A percentile compares a stretch with the other conserved stretches of the same genome.
Conservation (phyloP, 2,797 vertebrate genomes). For the Xiphophorus birchmanni region DNA sequence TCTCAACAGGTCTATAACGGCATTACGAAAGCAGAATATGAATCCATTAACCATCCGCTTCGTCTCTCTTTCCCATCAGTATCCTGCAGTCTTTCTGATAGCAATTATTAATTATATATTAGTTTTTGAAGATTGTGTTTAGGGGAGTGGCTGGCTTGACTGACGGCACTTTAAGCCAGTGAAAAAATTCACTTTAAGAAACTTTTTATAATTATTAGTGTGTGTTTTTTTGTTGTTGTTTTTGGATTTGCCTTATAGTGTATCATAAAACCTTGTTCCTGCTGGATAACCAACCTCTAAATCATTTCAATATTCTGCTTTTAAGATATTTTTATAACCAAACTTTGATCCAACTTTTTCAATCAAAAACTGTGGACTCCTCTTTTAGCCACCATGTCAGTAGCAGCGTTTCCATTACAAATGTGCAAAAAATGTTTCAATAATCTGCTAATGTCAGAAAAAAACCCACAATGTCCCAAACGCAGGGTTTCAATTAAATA, state of each 20-base stretch:
- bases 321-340: neutral
- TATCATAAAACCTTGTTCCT: neutral
- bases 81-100: neutral
- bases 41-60: conserved; percentile 4
- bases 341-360: neutral
- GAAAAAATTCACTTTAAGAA: neutral
- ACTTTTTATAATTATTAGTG: neutral
- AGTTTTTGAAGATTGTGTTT: neutral
- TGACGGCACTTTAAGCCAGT: neutral
- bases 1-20: neutral
- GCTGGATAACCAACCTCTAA: neutral
- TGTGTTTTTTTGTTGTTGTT: neutral
- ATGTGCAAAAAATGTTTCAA: no score
- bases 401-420: no score
- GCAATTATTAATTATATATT: conserved; percentile 13
- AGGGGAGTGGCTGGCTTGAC: neutral
- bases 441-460: no score
- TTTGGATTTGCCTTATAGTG: neutral
- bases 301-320: neutral
- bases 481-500: no score
- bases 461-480: no score
- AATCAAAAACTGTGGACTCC: neutral
- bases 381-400: neutral
- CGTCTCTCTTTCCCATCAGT: neutral
- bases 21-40: neutral